Evolutionary conservation across 2,888 invertebrate genomes (phyloP).

Genomic region (Notodonta ziczac): DNA sequence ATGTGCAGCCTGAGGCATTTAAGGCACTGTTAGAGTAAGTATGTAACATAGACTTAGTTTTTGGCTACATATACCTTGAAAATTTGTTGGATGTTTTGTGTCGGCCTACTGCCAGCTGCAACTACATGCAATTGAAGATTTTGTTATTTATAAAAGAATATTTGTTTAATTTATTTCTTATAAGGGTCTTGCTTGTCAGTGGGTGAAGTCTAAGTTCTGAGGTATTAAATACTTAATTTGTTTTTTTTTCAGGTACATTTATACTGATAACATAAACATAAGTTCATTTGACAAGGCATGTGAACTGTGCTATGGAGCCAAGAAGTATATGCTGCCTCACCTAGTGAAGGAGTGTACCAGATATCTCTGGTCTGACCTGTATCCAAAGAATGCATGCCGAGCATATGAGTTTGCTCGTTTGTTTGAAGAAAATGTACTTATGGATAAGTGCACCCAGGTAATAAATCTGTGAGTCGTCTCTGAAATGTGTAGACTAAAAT

Average conservation of each 20-base stretch:
- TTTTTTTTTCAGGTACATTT: slow-evolving; percentile 87
- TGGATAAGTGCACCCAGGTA: slow-evolving; percentile 91
- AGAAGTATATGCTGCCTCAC: slow-evolving; percentile 94
- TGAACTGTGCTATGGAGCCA: slow-evolving; percentile 94
- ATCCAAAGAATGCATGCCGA: slow-evolving; percentile 92
- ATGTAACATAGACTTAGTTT: slow-evolving; percentile 16
- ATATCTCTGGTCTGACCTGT: slow-evolving; percentile 92
- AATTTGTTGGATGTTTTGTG: too few relatives aligned
- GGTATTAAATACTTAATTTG: background rate
- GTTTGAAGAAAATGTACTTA: slow-evolving; percentile 92
- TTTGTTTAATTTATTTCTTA: too few relatives aligned
- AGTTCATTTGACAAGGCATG: slow-evolving; percentile 94
- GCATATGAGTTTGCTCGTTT: slow-evolving; percentile 94
- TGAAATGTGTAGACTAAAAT: too few relatives aligned
- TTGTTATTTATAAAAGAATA: too few relatives aligned
- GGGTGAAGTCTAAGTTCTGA: too few relatives aligned
- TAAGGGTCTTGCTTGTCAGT: too few relatives aligned
- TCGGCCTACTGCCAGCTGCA: too few relatives aligned
- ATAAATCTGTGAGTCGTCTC: background rate
- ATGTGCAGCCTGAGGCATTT: slow-evolving; percentile 94
- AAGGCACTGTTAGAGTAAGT: slow-evolving; percentile 90
- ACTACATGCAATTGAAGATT: too few relatives aligned
- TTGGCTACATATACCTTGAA: too few relatives aligned
- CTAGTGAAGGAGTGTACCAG: slow-evolving; percentile 93
- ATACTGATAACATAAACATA: slow-evolving; percentile 91